phyloP scores from a whole-genome alignment of 2,113 vertebrate genomes.

The Pelodiscus sinensis region DNA sequence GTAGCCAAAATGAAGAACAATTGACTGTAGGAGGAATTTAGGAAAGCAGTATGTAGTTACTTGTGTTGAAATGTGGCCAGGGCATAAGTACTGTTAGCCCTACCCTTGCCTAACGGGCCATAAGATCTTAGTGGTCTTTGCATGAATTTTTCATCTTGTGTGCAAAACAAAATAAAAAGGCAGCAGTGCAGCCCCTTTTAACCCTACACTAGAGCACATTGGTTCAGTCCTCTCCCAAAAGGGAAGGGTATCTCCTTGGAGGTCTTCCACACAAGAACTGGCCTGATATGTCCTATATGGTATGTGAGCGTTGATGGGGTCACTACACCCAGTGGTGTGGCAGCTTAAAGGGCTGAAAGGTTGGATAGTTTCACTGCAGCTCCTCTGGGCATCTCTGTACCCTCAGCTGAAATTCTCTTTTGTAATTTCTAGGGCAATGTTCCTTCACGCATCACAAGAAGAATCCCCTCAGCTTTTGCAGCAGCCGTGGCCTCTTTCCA shows the following conservation, averaged over 20 bases:
- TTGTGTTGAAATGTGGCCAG: neutral
- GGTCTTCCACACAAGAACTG: neutral
- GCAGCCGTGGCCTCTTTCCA: neutral
- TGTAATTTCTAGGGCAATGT: neutral
- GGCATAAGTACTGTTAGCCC: neutral
- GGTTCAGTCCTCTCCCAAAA: neutral
- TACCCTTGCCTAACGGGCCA: neutral
- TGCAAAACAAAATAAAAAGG: neutral
- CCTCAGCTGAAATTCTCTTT: neutral
- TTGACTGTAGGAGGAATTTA: neutral
- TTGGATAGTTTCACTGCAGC: neutral
- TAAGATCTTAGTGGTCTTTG: neutral
- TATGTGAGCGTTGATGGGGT: neutral
- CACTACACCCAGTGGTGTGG: neutral
- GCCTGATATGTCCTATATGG: neutral
- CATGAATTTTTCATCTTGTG: neutral
- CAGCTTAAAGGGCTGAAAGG: neutral
- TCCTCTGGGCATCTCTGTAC: neutral
- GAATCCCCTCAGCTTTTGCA: rapidly evolving
- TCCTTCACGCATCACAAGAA: neutral
- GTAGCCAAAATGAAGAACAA: neutral
- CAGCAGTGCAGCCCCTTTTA: neutral
- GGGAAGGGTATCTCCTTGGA: neutral
- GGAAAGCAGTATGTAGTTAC: neutral
- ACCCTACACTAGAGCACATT: neutral